phyloP scores from a whole-genome alignment of 2,888 invertebrate species.

The Ophioninae sp. region DNA sequence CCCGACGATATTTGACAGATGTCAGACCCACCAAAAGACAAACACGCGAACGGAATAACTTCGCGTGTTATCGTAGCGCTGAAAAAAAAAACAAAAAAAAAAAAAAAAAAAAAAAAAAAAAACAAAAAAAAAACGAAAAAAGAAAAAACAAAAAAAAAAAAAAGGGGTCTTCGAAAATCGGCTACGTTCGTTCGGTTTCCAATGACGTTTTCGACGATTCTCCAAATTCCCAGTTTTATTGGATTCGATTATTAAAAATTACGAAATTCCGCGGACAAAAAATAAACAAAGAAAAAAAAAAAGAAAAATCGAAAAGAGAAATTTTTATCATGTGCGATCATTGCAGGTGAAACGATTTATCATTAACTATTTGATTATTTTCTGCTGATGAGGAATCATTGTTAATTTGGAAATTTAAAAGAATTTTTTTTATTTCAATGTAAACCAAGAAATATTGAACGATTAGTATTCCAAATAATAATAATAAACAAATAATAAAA shows the following conservation, averaged over 20 bases:
- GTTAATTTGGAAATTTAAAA: too few relatives aligned
- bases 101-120: too few relatives aligned
- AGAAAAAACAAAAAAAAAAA: conserved; percentile 20
- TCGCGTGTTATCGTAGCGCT: background rate
- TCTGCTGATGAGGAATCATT: too few relatives aligned
- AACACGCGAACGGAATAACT: background rate
- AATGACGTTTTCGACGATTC: background rate
- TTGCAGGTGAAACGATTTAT: conserved; percentile 60
- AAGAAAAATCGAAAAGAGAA: background rate
- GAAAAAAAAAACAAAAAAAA: too few relatives aligned
- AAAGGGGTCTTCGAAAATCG: background rate
- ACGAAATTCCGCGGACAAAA: background rate
- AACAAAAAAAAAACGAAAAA: background rate
- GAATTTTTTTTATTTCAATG: too few relatives aligned
- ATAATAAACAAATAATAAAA: too few relatives aligned
- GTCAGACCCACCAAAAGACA: background rate
- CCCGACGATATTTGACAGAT: background rate
- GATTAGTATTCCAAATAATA: too few relatives aligned
- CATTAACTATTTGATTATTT: background rate
- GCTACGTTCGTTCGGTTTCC: background rate
- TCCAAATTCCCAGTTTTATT: background rate
- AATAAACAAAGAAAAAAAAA: background rate
- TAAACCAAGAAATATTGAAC: too few relatives aligned
- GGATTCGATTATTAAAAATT: background rate
- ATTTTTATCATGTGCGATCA: conserved; percentile 67